A percentile compares a stretch with the other conserved stretches of the same genome.
phyloP scores from a whole-genome alignment of 2,113 vertebrate species.

The Oophaga pumilio region DNA sequence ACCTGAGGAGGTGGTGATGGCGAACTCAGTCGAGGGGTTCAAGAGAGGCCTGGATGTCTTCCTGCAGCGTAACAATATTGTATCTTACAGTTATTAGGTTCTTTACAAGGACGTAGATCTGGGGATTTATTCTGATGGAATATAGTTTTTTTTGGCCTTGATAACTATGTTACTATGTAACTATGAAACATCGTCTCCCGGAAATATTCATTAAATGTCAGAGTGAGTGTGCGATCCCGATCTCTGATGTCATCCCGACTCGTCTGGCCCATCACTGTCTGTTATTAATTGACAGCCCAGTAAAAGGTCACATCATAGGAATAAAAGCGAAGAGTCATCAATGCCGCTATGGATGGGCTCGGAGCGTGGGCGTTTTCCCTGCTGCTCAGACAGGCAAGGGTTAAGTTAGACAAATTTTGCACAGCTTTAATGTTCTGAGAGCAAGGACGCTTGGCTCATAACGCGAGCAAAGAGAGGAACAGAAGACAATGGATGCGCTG shows the following conservation, averaged over 20 bases:
- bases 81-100: too few species aligned
- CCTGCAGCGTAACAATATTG: too few species aligned
- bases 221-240: not conserved
- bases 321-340: not conserved
- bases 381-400: not conserved
- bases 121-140: too few species aligned
- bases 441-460: not conserved
- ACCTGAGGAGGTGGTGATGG: too few species aligned
- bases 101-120: too few species aligned
- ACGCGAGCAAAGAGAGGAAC: not conserved
- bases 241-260: not conserved
- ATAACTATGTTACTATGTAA: too few species aligned
- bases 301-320: slow-evolving; percentile 4
- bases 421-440: not conserved
- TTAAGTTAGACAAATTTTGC: not conserved
- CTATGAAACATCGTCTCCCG: not conserved
- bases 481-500: not conserved
- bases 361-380: too few species aligned
- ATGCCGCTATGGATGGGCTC: not conserved
- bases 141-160: too few species aligned
- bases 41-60: too few species aligned
- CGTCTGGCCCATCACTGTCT: not conserved
- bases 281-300: not conserved
- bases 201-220: not conserved
- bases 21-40: too few species aligned